Percentiles rank a stretch among this genome's conserved stretches.
Evolutionary conservation across 2,888 invertebrate species (phyloP).

Genomic region (Cataglyphis rosenhaueri): DNA sequence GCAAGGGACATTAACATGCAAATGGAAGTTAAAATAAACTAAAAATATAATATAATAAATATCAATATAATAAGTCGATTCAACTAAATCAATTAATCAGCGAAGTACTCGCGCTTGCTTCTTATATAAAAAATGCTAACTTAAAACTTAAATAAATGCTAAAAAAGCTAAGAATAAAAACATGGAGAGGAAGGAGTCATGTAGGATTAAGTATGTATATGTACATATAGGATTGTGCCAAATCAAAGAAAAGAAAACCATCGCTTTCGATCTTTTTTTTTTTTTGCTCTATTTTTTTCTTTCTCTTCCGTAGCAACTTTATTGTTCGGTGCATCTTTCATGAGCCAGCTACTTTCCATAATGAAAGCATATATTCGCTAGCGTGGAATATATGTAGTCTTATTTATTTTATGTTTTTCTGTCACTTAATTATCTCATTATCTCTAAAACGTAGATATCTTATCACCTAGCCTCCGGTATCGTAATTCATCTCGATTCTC

Average conservation of each 20-base stretch:
- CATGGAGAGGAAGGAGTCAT: not conserved
- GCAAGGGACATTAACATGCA: slow-evolving; percentile 11
- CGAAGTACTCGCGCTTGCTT: not conserved
- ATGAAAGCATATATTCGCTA: slow-evolving; percentile 81
- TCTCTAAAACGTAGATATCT: slow-evolving; percentile 77
- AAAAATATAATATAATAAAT: no score
- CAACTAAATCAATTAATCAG: slow-evolving; percentile 32
- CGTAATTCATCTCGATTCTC: slow-evolving; percentile 57
- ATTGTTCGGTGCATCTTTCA: slow-evolving; percentile 82
- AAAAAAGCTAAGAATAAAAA: slow-evolving; percentile 24
- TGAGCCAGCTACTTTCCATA: slow-evolving; percentile 81
- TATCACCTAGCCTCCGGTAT: slow-evolving; percentile 77
- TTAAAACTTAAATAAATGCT: not conserved
- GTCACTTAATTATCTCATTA: slow-evolving; percentile 74
- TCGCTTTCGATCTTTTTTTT: slow-evolving; percentile 54
- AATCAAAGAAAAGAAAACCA: slow-evolving; percentile 68
- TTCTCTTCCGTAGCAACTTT: slow-evolving; percentile 77
- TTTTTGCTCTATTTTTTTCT: slow-evolving; percentile 28
- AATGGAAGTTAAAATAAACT: not conserved
- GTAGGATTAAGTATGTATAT: not conserved
- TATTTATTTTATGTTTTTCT: slow-evolving; percentile 63
- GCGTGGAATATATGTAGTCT: slow-evolving; percentile 77
- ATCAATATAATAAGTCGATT: not conserved
- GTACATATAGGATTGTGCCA: slow-evolving; percentile 46
- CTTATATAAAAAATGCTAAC: not conserved